Conservation (phyloP, 2,797 vertebrate species). For the Diplodus sargus region DNA sequence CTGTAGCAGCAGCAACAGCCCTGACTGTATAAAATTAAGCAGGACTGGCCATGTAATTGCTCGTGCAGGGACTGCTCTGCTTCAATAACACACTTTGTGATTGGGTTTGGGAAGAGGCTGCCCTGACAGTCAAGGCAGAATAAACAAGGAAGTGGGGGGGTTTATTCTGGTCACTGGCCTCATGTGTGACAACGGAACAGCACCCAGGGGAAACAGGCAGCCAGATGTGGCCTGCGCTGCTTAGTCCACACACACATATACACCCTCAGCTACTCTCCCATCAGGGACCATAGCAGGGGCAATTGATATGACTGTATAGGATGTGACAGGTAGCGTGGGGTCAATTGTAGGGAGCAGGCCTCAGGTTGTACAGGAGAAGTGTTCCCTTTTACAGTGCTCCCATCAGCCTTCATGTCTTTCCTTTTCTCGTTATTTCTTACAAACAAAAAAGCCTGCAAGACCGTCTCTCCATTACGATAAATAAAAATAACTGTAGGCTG, state of each 20-base stretch:
- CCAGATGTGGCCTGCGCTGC: constrained; percentile 48
- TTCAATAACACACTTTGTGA: constrained; percentile 60
- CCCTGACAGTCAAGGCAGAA: constrained; percentile 35
- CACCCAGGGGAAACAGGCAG: constrained; percentile 21
- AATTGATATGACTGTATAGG: constrained; percentile 49
- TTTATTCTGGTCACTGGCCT: constrained; percentile 43
- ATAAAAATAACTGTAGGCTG: neutral
- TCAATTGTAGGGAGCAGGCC: constrained; percentile 38
- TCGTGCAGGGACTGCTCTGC: constrained; percentile 57
- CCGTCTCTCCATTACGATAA: neutral
- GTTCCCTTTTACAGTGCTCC: constrained; percentile 8
- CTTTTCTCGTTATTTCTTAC: neutral
- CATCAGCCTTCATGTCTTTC: neutral
- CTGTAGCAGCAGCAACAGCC: constrained; percentile 3
- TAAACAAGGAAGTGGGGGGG: constrained; percentile 34
- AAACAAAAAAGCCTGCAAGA: neutral
- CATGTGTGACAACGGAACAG: constrained; percentile 18
- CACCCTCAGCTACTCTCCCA: neutral
- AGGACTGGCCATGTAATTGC: constrained; percentile 49
- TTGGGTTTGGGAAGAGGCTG: constrained; percentile 42
- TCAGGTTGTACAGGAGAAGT: constrained; percentile 13
- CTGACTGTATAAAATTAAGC: constrained; percentile 60
- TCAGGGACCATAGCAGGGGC: constrained; percentile 17
- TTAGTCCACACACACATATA: neutral
- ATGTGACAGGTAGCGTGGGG: constrained; percentile 45